Percentiles rank a stretch among this genome's conserved stretches.
These are phyloP conservation scores for Drosophila vallismaia DNA, from an alignment of 2,888 invertebrate genomes.

Conservation along the genomic window DNA sequence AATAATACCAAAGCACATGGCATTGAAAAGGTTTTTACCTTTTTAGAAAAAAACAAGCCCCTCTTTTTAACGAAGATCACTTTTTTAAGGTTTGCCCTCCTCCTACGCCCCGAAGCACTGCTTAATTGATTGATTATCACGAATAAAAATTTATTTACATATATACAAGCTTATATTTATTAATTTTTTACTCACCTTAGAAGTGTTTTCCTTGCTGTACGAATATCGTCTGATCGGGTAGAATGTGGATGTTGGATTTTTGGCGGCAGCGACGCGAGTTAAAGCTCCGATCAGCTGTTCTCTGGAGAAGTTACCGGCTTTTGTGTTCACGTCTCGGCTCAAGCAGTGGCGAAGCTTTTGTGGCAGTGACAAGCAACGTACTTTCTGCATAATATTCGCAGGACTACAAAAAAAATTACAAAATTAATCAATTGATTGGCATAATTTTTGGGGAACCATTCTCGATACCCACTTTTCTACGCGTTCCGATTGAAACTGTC, in stretches of 20 bases:
- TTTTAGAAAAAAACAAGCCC: not conserved
- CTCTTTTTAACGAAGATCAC: not conserved
- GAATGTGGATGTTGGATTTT: constrained; percentile 24
- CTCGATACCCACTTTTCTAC: not conserved
- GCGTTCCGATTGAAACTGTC: constrained; percentile 1
- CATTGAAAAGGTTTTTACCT: not conserved
- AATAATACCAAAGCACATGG: constrained; percentile 1
- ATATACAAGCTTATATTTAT: not conserved
- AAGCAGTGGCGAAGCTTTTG: constrained; percentile 31
- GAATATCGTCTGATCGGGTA: constrained; percentile 63
- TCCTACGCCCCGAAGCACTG: not conserved
- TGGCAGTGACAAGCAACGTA: constrained; percentile 22
- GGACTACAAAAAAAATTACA: not conserved
- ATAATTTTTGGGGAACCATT: not conserved
- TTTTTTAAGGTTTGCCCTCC: not conserved
- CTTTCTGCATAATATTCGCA: constrained; percentile 37
- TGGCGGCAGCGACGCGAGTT: constrained; percentile 13
- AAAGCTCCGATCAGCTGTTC: constrained; percentile 46
- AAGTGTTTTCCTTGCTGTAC: constrained; percentile 4
- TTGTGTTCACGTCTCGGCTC: constrained; percentile 31
- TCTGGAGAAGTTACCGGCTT: constrained; percentile 11
- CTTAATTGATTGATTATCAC: constrained; percentile 1
- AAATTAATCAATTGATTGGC: not conserved
- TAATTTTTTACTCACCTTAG: constrained; percentile 19
- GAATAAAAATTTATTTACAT: not conserved